Evolutionary conservation across 2,888 invertebrate genomes (phyloP), one percentile per base, ranked within the genome.

Genomic region (Blera fallax): DNA sequence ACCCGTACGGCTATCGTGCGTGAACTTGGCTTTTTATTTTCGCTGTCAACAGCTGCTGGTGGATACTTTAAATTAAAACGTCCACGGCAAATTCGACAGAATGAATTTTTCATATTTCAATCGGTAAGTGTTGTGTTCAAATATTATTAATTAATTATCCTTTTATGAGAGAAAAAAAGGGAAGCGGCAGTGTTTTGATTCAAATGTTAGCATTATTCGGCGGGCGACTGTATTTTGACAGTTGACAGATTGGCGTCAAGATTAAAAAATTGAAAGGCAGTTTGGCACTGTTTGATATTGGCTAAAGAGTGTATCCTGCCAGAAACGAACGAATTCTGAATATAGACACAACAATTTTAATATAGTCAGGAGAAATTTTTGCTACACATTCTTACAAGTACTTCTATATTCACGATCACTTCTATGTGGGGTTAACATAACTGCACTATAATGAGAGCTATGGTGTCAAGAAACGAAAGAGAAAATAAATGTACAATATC

Each of bases 191-290:
- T 81, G 85, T 85, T 85, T 85, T 85, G 81, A 81, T 85, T 85
- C 50, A 80, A 85, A 81, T 77, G 70, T 60, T 85, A 67, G 76
- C 85, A 85, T 81, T 81, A 85, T 85, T 85, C 76, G 85, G 85
- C 85, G 85, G 85, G 85, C 85, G 81, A 67, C 76, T 76, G 11
- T 18, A 52, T 56, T 72, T 64, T 85, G 81, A 85, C 85, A 81
- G 24, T 21, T 81, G 85, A 76, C 76, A 65, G 32, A 24, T 65
- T 65, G 67, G 85, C 85, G 81, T 85, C 76, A 65, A 78, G 48
- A 45, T 37, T 54, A 78, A 62, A 78, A 70, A 80, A 65, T 16
- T 16, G 34, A 62, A 58, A 58, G 58, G 56, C 24, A n/a, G 34
- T 21, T 16, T 64, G 0, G 74, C 1, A 50, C 69, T 84, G 80